Evolutionary conservation across 2,797 vertebrate species (phyloP).

Genomic region (Hippoglossus hippoglossus): DNA sequence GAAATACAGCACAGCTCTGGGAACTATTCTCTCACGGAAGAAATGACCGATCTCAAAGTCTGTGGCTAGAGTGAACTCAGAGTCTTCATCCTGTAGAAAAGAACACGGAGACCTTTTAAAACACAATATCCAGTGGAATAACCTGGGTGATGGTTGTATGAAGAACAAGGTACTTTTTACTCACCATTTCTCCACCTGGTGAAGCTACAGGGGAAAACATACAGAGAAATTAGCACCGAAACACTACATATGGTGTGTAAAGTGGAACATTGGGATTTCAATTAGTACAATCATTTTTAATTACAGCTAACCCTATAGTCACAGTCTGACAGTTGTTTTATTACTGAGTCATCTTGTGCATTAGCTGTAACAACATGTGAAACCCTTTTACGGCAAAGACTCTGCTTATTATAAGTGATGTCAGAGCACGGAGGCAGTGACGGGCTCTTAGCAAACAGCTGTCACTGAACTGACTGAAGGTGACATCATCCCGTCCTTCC

Average conservation of each 20-base stretch:
- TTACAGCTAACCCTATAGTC: neutral
- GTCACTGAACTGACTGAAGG: slow-evolving; percentile 17
- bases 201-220: slow-evolving; percentile 82
- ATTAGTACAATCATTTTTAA: neutral
- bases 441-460: slow-evolving; percentile 16
- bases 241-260: neutral
- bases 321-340: neutral
- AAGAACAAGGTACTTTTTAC: slow-evolving; percentile 55
- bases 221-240: neutral
- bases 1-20: slow-evolving; percentile 97
- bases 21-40: slow-evolving; percentile 97
- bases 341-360: neutral
- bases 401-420: neutral
- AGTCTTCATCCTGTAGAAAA: slow-evolving; percentile 92
- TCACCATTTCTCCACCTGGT: slow-evolving; percentile 94
- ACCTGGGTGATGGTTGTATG: slow-evolving; percentile 1
- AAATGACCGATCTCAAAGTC: slow-evolving; percentile 99
- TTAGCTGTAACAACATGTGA: neutral
- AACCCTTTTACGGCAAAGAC: slow-evolving; percentile 16
- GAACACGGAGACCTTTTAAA: neutral
- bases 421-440: slow-evolving; percentile 18
- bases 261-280: neutral
- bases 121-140: neutral
- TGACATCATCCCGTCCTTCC: slow-evolving; percentile 16
- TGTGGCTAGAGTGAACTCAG: slow-evolving; percentile 92